Base-by-base conservation (phyloP, 1,140 invertebrate genomes). In the Drosophila malerkotliana region DNA sequence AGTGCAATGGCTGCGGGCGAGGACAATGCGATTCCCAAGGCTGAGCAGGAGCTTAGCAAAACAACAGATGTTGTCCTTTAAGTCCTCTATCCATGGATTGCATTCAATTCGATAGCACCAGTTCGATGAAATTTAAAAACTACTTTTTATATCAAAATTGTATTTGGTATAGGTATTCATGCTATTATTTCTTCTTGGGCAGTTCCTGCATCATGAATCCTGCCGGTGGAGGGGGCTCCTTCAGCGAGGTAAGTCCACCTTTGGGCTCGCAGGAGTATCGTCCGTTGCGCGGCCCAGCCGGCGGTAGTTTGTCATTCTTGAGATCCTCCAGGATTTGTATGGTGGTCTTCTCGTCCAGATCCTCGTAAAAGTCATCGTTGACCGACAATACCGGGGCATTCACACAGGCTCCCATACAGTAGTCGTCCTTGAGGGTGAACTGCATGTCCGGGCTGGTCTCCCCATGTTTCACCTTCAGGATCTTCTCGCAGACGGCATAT, bases 11-110 rank as follows among this genome's bases (percentile, higher is more conserved):
- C 72, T 59, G 51, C 54, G 21, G 37, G 55, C 39, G 8, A 44
- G 44, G 44, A 63, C 49, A 51, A 64, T 24, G 34, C 51, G 48
- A 60, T 47, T 55, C 24, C 52, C 15, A 47, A 12, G 55, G 60
- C 39, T 32, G 51, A 49, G 56, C 37, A 55, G 53, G 45, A 80
- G 66, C 72, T 81, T 77, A 85, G 77, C 72, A 62, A 59, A 77
- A 69, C 62, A 80, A 85, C 79, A 84, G 81, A 62, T 85, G 80
- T 44, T 85, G 77, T 55, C 78, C 66, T 52, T 56, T 45, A 56
- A 28, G 12, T n/a, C 28, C 9, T 30, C 14, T 41, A 47, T 28
- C 18, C 18, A 8, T 32, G 21, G 6, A 39, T 5, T 30, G 18
- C 18, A 32, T 64, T 30, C 18, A 32, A 52, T 10, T 24, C 18